phyloP scores from a whole-genome alignment of 2,888 invertebrate species.

The Anarsia innoxiella region DNA sequence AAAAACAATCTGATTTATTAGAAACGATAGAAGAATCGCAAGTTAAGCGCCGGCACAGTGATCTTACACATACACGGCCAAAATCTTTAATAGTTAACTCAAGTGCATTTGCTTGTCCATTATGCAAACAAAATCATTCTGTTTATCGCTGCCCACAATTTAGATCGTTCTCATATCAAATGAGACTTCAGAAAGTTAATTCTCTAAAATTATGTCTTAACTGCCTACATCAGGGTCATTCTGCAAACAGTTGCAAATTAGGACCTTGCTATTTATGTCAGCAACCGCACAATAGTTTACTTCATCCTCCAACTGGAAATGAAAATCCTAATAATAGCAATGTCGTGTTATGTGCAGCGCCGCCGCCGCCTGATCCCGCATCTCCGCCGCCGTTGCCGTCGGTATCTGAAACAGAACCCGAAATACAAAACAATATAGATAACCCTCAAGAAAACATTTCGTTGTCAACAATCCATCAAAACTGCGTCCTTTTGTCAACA shows the following conservation, averaged over 20 bases:
- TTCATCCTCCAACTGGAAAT: slow-evolving; percentile 6
- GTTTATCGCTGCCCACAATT: slow-evolving; percentile 13
- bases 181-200: slow-evolving; percentile 16
- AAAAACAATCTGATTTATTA: too few relatives aligned
- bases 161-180: slow-evolving; percentile 12
- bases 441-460: not conserved
- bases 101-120: slow-evolving; percentile 7
- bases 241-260: slow-evolving; percentile 12
- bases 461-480: slow-evolving; percentile 1
- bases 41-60: not conserved
- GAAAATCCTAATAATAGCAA: not conserved
- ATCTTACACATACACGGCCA: not conserved
- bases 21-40: slow-evolving; percentile 8
- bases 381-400: not conserved
- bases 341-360: not conserved
- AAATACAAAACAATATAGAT: not conserved
- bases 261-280: too few relatives aligned
- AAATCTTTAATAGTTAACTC: not conserved
- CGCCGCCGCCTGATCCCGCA: not conserved
- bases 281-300: slow-evolving; percentile 12
- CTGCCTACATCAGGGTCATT: slow-evolving; percentile 18
- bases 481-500: slow-evolving; percentile 11
- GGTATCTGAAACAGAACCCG: too few relatives aligned
- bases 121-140: slow-evolving; percentile 14
- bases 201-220: slow-evolving; percentile 17